Base-by-base conservation (phyloP, 2,113 vertebrate genomes). In the Polypterus senegalus region DNA sequence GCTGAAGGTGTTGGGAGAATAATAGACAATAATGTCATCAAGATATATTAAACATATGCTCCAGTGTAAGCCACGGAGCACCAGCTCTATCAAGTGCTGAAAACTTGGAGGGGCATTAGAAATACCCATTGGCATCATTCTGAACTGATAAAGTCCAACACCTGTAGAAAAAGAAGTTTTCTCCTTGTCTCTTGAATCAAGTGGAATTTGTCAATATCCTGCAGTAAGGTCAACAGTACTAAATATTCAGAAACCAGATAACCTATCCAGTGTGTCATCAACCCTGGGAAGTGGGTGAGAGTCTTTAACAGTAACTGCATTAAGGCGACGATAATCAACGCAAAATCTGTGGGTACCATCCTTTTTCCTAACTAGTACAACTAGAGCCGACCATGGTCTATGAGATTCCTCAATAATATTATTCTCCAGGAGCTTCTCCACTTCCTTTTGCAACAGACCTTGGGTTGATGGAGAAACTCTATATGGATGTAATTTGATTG, bases 51-150 rank as follows among this genome's bases (percentile, higher is more conserved):
- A 10, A 4, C 62, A 63, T 3, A 43, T 63, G 46, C 53, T 68
- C 67, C 59, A 68, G 53, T 61, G 64, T n/a, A 60, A 55, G 48
- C 68, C 65, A 7, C 47, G 7, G 47, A 49, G 44, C 4, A 65
- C 46, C 4, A 65, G 7, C 27, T 65, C 58, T 45, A 60, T 60
- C 49, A 59, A 10, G 4, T 9, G 4, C 3, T 66, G 49, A 45
- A 66, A 66, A 45, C 58, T 64, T 4, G 64, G 58, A 2, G 48
- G 57, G 3, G 64, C 61, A 54, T 63, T 66, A 3, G 47, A 60
- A 8, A 69, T 54, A 6, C 61, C 61, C 64, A 69, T 54, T 27
- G 68, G 54, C 62, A 69, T 66, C 44, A 61, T 65, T 8, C 48
- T 4, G 48, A 69, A 64, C 6, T 66, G 65, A 53, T 47, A 67